Conservation (phyloP, 1,140 invertebrate genomes). For the Phymastichus coffea region DNA sequence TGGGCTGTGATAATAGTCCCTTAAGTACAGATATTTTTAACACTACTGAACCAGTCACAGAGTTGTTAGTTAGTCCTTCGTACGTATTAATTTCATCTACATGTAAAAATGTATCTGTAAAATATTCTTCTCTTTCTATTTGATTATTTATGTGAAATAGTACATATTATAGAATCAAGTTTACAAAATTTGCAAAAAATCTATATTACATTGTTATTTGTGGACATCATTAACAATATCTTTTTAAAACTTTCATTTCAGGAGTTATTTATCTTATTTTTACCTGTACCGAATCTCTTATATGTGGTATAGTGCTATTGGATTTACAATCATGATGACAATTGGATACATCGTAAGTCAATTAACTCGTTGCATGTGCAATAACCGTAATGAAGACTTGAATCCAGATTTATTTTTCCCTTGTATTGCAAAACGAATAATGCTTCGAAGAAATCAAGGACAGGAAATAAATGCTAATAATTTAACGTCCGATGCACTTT, state of each 20-base stretch:
- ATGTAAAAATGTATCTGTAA: background rate
- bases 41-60: background rate
- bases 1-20: slow-evolving; percentile 28
- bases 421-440: slow-evolving; percentile 20
- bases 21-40: background rate
- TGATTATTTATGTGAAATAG: no score
- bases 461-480: slow-evolving; percentile 14
- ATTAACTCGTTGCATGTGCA: background rate
- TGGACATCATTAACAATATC: background rate
- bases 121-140: no score
- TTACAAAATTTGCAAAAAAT: no score
- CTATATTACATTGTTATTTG: slow-evolving; percentile 9
- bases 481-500: background rate
- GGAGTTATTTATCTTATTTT: slow-evolving; percentile 33
- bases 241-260: slow-evolving; percentile 33
- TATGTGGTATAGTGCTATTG: slow-evolving; percentile 79
- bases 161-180: no score
- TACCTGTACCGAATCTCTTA: slow-evolving; percentile 78
- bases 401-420: slow-evolving; percentile 33
- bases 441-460: slow-evolving; percentile 3
- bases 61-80: background rate
- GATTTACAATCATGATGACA: slow-evolving; percentile 65
- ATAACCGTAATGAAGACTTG: slow-evolving; percentile 3
- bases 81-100: background rate
- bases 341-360: slow-evolving; percentile 62